Conservation (phyloP, 2,797 vertebrate genomes). For the Gymnocypris eckloni region DNA sequence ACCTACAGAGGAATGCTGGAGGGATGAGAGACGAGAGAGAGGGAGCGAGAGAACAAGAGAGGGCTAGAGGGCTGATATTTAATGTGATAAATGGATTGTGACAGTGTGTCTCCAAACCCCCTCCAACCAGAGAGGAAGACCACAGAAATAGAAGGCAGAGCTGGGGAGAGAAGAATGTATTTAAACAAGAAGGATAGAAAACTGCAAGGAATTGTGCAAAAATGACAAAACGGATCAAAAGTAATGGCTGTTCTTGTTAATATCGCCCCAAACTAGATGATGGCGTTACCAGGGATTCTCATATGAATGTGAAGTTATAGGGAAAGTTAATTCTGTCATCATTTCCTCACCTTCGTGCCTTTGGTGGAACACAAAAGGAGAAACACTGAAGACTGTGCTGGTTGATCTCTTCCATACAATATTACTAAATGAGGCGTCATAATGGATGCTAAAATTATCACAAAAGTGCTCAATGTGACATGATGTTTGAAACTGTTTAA, state of each 20-base stretch:
- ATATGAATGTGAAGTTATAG: slow-evolving; percentile 70
- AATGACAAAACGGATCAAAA: slow-evolving; percentile 39
- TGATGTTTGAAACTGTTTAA: neutral
- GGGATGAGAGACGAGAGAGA: slow-evolving; percentile 65
- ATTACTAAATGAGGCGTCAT: neutral
- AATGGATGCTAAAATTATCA: neutral
- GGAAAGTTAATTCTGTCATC: neutral
- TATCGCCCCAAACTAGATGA: neutral
- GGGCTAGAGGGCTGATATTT: slow-evolving; percentile 82
- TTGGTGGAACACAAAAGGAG: neutral
- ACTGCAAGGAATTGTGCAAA: slow-evolving; percentile 47
- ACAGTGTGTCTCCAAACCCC: slow-evolving; percentile 79
- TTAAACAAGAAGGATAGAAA: slow-evolving; percentile 43
- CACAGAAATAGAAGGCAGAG: slow-evolving; percentile 80
- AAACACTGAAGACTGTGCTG: neutral
- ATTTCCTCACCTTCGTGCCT: neutral
- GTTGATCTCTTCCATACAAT: neutral
- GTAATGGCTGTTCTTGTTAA: slow-evolving; percentile 34
- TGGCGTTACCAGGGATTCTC: slow-evolving; percentile 43
- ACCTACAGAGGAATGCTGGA: slow-evolving; percentile 70
- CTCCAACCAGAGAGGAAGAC: slow-evolving; percentile 75
- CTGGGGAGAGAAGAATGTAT: slow-evolving; percentile 71
- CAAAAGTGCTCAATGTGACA: neutral
- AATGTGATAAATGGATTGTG: slow-evolving; percentile 86
- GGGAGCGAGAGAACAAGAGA: slow-evolving; percentile 66